Conservation (phyloP, 2,113 vertebrate species). For the Plecotus auritus region DNA sequence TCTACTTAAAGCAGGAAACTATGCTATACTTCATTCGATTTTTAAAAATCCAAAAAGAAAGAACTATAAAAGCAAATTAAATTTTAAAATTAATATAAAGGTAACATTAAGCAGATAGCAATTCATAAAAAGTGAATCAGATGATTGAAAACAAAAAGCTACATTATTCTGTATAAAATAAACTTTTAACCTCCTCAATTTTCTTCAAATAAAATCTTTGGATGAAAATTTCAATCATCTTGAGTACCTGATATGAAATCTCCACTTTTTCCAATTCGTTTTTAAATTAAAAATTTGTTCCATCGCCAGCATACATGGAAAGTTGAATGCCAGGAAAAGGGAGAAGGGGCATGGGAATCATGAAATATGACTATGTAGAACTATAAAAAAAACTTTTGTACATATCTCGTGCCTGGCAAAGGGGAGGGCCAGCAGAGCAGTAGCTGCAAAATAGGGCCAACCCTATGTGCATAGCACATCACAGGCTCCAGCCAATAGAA, state of each 20-base stretch:
- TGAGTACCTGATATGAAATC: background rate
- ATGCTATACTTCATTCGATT: background rate
- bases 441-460: background rate
- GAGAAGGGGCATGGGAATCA: conserved; percentile 65
- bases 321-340: conserved; percentile 82
- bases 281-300: background rate
- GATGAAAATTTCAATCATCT: background rate
- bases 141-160: background rate
- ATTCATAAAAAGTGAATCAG: background rate
- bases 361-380: conserved; percentile 87
- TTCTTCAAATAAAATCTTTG: background rate
- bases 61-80: conserved; percentile 10
- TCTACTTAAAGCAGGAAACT: background rate
- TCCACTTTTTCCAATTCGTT: background rate
- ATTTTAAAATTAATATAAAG: background rate
- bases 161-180: background rate
- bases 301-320: conserved; percentile 78
- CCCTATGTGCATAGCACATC: conserved; percentile 90
- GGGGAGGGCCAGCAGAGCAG: background rate
- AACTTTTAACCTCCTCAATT: background rate
- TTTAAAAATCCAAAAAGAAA: background rate
- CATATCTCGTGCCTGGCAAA: background rate
- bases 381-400: conserved; percentile 76
- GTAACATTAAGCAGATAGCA: background rate
- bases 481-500: conserved; percentile 89